Evolutionary conservation across 2,113 vertebrate genomes (phyloP).

Genomic region (Pandion haliaetus): DNA sequence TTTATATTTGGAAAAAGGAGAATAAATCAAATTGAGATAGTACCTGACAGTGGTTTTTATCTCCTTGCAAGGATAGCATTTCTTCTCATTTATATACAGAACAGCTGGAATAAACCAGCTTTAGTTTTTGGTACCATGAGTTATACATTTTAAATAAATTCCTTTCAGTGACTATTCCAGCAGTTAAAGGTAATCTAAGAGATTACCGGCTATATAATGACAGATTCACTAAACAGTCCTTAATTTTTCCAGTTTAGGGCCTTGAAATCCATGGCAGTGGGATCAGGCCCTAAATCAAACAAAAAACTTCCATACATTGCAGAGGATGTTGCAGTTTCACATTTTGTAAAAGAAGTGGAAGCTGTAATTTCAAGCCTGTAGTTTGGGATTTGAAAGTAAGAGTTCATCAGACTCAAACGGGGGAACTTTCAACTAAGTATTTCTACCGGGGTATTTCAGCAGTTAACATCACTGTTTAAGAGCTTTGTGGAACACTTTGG

Average conservation of each 20-base stretch:
- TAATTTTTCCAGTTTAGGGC: background rate
- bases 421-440: background rate
- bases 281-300: background rate
- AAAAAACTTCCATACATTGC: background rate
- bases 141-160: background rate
- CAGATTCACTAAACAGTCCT: background rate
- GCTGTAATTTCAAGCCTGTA: background rate
- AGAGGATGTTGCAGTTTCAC: background rate
- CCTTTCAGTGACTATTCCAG: background rate
- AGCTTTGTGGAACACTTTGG: background rate
- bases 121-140: background rate
- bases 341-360: background rate
- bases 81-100: background rate
- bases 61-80: background rate
- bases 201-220: background rate
- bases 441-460: background rate
- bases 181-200: background rate
- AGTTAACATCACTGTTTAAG: background rate
- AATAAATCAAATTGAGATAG: conserved; percentile 23
- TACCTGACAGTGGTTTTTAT: background rate
- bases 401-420: background rate
- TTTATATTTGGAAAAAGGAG: background rate
- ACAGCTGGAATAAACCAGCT: background rate
- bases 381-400: background rate
- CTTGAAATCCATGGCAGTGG: background rate